Percentiles rank a stretch among this genome's conserved stretches.
phyloP scores from a whole-genome alignment of 2,888 invertebrate species.

The Chrysodeixis includens region DNA sequence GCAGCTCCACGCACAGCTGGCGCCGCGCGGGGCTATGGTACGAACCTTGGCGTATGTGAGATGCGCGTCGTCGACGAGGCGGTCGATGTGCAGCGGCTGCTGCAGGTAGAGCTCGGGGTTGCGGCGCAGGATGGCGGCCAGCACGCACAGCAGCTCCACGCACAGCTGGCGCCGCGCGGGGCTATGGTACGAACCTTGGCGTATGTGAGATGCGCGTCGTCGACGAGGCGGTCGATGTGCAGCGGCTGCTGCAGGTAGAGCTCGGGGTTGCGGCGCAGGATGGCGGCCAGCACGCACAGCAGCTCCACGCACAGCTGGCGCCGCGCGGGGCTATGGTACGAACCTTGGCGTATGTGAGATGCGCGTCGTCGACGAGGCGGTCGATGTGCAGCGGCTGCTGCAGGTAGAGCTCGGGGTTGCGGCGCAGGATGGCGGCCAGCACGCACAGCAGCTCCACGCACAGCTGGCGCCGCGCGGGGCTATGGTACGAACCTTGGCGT shows the following conservation, averaged over 20 bases:
- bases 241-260: conserved; percentile 94
- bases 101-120: conserved; percentile 97
- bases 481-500: conserved; percentile 93
- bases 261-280: conserved; percentile 98
- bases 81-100: conserved; percentile 94
- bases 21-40: conserved; percentile 91
- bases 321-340: conserved; percentile 89
- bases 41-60: conserved; percentile 95
- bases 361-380: conserved; percentile 94
- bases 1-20: conserved; percentile 92
- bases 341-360: conserved; percentile 95
- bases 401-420: conserved; percentile 98
- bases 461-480: conserved; percentile 91
- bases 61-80: conserved; percentile 95
- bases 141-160: conserved; percentile 94
- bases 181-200: conserved; percentile 92
- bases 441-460: conserved; percentile 94
- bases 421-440: conserved; percentile 96
- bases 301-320: conserved; percentile 93
- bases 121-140: conserved; percentile 97
- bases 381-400: conserved; percentile 95
- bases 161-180: conserved; percentile 92
- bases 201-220: conserved; percentile 95
- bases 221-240: conserved; percentile 94
- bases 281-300: conserved; percentile 96